Evolutionary conservation across 2,113 vertebrate species (phyloP).

Genomic region (Elgaria multicarinata): DNA sequence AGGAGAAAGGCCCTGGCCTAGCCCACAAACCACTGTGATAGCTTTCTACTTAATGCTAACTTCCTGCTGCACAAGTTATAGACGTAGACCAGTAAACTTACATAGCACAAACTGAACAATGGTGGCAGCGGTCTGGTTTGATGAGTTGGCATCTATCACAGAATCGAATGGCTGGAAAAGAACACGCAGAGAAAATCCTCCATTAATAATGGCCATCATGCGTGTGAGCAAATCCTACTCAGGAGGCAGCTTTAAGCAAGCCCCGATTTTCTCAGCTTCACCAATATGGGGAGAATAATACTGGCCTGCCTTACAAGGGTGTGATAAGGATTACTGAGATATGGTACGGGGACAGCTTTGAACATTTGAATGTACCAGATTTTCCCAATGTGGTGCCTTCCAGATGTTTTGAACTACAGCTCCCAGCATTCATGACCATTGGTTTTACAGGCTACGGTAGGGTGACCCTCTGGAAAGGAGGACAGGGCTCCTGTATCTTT

Average conservation of each 20-base stretch:
- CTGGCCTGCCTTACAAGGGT: neutral
- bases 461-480: no score
- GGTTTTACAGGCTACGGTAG: no score
- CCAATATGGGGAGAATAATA: neutral
- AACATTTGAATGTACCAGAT: neutral
- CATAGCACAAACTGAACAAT: constrained; percentile 96
- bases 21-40: neutral
- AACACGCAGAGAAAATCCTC: constrained; percentile 25
- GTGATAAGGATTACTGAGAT: neutral
- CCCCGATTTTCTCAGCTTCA: neutral
- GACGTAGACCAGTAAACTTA: constrained; percentile 78
- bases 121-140: constrained; percentile 98
- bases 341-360: neutral
- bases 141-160: constrained; percentile 97
- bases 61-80: neutral
- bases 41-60: neutral
- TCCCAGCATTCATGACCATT: no score
- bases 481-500: no score
- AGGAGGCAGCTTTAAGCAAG: neutral
- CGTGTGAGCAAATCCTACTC: neutral
- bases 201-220: no score
- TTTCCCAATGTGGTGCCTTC: no score
- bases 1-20: neutral
- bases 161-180: constrained; percentile 91
- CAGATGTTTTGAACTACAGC: no score